Evolutionary conservation across 2,797 vertebrate species (phyloP).

Genomic region (Sus cebifrons): DNA sequence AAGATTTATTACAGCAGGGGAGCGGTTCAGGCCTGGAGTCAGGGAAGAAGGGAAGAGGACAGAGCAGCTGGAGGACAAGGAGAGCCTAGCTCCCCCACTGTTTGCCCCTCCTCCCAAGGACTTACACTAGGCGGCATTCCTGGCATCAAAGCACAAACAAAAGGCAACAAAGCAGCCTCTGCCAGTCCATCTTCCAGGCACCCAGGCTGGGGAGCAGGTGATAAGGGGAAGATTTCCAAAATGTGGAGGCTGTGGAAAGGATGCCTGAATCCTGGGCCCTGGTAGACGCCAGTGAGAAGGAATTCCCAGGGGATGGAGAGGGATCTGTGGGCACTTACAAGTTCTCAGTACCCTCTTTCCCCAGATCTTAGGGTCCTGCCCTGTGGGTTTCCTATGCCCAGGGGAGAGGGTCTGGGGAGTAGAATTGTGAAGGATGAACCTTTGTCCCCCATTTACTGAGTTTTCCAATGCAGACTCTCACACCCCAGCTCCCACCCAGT

Average conservation of each 20-base stretch:
- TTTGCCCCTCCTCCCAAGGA: slow-evolving; percentile 15
- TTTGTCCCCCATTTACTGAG: slow-evolving; percentile 9
- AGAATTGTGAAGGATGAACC: slow-evolving; percentile 40
- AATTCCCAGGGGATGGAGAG: slow-evolving; percentile 8
- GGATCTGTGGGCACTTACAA: slow-evolving; percentile 45
- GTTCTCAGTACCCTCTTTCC: slow-evolving; percentile 64
- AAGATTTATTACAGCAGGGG: slow-evolving; percentile 87
- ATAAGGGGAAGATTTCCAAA: slow-evolving; percentile 49
- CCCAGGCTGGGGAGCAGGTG: slow-evolving; percentile 60
- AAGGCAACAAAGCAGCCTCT: slow-evolving; percentile 77
- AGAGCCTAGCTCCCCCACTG: slow-evolving; percentile 27
- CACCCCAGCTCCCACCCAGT: slow-evolving; percentile 56
- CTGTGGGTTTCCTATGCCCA: slow-evolving; percentile 81
- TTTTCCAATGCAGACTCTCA: slow-evolving; percentile 47
- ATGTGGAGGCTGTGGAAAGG: slow-evolving; percentile 39
- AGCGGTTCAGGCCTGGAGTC: slow-evolving; percentile 68
- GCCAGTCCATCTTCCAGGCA: slow-evolving; percentile 78
- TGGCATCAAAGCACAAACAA: slow-evolving; percentile 81
- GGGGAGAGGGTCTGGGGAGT: slow-evolving; percentile 70
- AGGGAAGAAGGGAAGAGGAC: slow-evolving; percentile 73
- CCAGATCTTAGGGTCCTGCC: slow-evolving; percentile 84
- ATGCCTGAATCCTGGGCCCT: slow-evolving; percentile 55
- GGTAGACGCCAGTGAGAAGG: slow-evolving; percentile 35
- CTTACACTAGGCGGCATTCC: slow-evolving; percentile 79
- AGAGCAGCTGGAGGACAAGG: slow-evolving; percentile 74